Evolutionary conservation across 2,888 invertebrate genomes (phyloP), one percentile per base, ranked within the genome.

Genomic region (Sinohyriopsis cumingii): DNA sequence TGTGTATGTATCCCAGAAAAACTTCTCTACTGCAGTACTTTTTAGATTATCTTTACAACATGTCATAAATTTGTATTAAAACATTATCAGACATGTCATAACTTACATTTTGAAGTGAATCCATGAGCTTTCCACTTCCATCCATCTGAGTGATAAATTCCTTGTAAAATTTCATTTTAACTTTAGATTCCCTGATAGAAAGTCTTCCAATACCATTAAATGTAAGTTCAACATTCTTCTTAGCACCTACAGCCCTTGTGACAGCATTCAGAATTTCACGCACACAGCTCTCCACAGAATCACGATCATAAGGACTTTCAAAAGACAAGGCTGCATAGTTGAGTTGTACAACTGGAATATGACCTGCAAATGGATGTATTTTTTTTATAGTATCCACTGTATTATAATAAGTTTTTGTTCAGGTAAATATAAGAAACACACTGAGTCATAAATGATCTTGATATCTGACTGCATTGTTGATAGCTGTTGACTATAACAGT

Each of bases 141-240:
- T 90, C 90, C 84, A 90, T 86, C 57, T 82, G 84, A 72, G 86
- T 89, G 45, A 90, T 82, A 76, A 89, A 90, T 55, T 89, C 88
- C 75, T 90, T 90, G 76, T 85, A 90, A 76, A 90, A 90, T 78
- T 87, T 89, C 89, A 90, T 90, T 79, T 90, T 90, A 6, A 89
- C 88, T 70, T 82, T 82, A 56, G 80, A 78, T 67, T 89, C 87
- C 63, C 89, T 78, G 45, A 90, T 87, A 28, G 85, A 83, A 45
- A 90, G 82, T 55, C 88, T 84, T 33, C 90, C 90, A 71, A 90
- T 85, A 20, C 88, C 88, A 65, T 69, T 74, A 73, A 90, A 90
- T 28, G 83, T 79, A 45, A 90, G 85, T 76, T 90, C 90, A 45
- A 89, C 86, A 82, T 89, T 88, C 71, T 80, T 79, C 67, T 79